Evolutionary conservation across 2,888 invertebrate genomes (phyloP).

Genomic region (Philereme transversata): DNA sequence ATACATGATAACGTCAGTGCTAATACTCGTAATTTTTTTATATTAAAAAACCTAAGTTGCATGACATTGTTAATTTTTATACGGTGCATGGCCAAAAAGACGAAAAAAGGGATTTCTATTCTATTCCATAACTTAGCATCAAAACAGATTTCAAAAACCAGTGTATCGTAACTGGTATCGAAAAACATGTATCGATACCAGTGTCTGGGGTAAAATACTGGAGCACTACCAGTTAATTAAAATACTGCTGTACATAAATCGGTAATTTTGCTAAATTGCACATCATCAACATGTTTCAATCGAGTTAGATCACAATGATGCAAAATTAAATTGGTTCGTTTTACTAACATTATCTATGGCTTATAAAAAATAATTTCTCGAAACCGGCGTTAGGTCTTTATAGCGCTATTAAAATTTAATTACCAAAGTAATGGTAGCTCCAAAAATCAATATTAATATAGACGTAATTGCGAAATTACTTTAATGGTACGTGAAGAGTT

Average conservation of each 20-base stretch:
- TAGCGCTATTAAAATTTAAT: slow-evolving; percentile 44
- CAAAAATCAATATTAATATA: slow-evolving; percentile 35
- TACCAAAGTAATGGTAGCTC: slow-evolving; percentile 47
- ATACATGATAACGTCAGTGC: too few relatives aligned
- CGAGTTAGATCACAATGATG: slow-evolving; percentile 30
- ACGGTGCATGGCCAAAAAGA: too few relatives aligned
- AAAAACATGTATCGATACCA: too few relatives aligned
- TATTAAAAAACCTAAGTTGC: too few relatives aligned
- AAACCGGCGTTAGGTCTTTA: slow-evolving; percentile 37
- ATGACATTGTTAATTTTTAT: too few relatives aligned
- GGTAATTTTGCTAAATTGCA: slow-evolving; percentile 22
- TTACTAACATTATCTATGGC: slow-evolving; percentile 36
- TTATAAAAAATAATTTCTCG: slow-evolving; percentile 34
- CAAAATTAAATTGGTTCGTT: slow-evolving; percentile 44
- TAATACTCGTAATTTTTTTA: too few relatives aligned
- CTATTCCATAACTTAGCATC: too few relatives aligned
- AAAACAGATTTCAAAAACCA: too few relatives aligned
- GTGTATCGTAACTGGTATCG: too few relatives aligned
- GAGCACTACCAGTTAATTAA: background rate
- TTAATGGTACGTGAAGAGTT: slow-evolving; percentile 10
- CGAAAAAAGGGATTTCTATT: too few relatives aligned
- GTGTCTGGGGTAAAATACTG: too few relatives aligned
- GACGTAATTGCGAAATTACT: slow-evolving; percentile 11
- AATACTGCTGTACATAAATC: slow-evolving; percentile 2
- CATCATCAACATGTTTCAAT: slow-evolving; percentile 33